Conservation (phyloP, 2,888 invertebrate genomes). For the Leucoma salicis region DNA sequence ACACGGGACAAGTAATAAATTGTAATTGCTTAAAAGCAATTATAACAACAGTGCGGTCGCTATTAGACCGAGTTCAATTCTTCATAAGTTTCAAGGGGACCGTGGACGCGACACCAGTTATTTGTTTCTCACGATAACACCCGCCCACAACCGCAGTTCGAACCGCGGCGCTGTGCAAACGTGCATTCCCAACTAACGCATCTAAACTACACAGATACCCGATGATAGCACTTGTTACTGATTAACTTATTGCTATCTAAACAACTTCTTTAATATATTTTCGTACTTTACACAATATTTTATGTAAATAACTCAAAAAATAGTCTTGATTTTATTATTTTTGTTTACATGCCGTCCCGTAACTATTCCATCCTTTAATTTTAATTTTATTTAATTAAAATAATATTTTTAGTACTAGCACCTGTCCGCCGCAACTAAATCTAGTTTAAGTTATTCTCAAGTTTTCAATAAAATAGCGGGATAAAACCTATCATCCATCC, state of each 20-base stretch:
- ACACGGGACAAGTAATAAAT: conserved; percentile 47
- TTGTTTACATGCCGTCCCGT: not conserved
- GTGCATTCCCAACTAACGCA: conserved; percentile 30
- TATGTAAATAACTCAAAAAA: conserved; percentile 7
- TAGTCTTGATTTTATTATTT: not conserved
- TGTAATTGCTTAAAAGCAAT: conserved; percentile 51
- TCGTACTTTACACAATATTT: conserved; percentile 19
- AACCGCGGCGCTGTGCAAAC: conserved; percentile 47
- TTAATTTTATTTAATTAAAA: too few relatives aligned
- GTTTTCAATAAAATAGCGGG: too few relatives aligned
- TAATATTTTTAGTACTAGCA: too few relatives aligned
- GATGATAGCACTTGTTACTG: conserved; percentile 35
- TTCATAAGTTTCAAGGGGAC: conserved; percentile 39
- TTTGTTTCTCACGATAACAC: conserved; percentile 78
- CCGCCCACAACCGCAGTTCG: conserved; percentile 63
- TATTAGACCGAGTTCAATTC: conserved; percentile 45
- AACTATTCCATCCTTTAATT: conserved; percentile 16
- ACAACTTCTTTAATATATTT: conserved; percentile 23
- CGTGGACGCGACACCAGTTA: conserved; percentile 63
- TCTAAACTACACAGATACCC: conserved; percentile 31
- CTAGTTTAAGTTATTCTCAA: too few relatives aligned
- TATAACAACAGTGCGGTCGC: conserved; percentile 46
- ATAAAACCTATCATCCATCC: too few relatives aligned
- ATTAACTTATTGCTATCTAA: conserved; percentile 32
- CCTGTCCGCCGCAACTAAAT: too few relatives aligned